Percentiles rank a stretch among this genome's conserved stretches.
These are phyloP conservation scores for Lasioglossum albipes DNA, from an alignment of 1,140 invertebrate genomes.

Conservation along the genomic window DNA sequence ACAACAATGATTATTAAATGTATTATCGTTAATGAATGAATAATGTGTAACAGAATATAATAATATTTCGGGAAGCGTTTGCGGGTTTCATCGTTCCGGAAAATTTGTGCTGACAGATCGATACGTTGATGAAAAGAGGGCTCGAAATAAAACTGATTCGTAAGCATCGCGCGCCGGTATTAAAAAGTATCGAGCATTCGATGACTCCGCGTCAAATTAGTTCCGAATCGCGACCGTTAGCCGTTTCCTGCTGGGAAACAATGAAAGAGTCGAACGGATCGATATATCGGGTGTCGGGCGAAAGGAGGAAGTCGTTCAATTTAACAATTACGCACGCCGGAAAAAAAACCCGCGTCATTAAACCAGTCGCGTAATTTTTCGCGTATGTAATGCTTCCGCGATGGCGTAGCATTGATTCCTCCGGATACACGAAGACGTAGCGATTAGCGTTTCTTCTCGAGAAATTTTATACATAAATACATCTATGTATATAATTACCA, in stretches of 20 bases:
- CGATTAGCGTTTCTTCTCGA: too few species aligned
- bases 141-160: background rate
- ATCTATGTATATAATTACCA: too few species aligned
- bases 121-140: background rate
- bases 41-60: too few species aligned
- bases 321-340: background rate
- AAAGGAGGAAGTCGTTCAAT: background rate
- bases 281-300: background rate
- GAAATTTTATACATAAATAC: too few species aligned
- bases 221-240: background rate
- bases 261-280: background rate
- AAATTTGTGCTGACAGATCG: background rate
- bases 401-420: background rate
- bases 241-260: background rate
- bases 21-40: too few species aligned
- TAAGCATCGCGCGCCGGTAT: background rate
- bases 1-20: too few species aligned
- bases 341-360: background rate
- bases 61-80: too few species aligned
- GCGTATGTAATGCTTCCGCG: background rate
- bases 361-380: background rate
- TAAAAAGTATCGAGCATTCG: slow-evolving; percentile 1
- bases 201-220: background rate
- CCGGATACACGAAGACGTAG: background rate
- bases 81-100: background rate